Evolutionary conservation across 1,140 invertebrate species (phyloP).

Genomic region (Mamestra configurata): DNA sequence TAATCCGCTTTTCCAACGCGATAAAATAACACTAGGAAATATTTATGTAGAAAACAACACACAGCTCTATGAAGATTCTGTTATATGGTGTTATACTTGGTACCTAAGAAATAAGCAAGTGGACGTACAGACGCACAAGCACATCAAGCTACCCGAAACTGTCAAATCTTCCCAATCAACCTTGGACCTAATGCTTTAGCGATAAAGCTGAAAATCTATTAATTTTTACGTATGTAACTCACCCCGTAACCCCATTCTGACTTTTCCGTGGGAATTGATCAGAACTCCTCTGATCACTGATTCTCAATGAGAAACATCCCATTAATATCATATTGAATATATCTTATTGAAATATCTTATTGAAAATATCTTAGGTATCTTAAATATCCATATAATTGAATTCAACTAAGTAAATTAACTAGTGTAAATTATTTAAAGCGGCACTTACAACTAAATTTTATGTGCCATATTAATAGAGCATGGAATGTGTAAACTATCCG

Average conservation of each 20-base stretch:
- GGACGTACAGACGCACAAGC: too few species aligned
- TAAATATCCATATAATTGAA: slow-evolving; percentile 43
- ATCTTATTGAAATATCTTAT: background rate
- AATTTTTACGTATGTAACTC: too few species aligned
- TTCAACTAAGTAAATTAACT: slow-evolving; percentile 35
- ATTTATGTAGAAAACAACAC: too few species aligned
- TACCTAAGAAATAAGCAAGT: too few species aligned
- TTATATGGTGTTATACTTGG: too few species aligned
- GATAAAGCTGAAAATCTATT: too few species aligned
- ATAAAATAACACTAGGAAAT: too few species aligned
- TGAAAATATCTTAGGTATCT: slow-evolving; percentile 8
- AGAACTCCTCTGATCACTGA: background rate
- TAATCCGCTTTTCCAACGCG: background rate
- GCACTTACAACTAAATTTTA: slow-evolving; percentile 49
- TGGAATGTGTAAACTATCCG: slow-evolving; percentile 60
- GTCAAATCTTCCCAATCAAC: too few species aligned
- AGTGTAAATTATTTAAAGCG: slow-evolving; percentile 39
- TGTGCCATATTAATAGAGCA: slow-evolving; percentile 53
- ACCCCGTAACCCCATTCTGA: background rate
- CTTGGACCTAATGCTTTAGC: too few species aligned
- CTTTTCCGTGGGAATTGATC: background rate
- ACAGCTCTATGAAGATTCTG: too few species aligned
- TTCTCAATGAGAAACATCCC: background rate
- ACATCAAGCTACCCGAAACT: too few species aligned
- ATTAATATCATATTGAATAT: slow-evolving; percentile 5